Base-by-base conservation (phyloP, 2,113 vertebrate genomes). In the Gopherus evgoodei region DNA sequence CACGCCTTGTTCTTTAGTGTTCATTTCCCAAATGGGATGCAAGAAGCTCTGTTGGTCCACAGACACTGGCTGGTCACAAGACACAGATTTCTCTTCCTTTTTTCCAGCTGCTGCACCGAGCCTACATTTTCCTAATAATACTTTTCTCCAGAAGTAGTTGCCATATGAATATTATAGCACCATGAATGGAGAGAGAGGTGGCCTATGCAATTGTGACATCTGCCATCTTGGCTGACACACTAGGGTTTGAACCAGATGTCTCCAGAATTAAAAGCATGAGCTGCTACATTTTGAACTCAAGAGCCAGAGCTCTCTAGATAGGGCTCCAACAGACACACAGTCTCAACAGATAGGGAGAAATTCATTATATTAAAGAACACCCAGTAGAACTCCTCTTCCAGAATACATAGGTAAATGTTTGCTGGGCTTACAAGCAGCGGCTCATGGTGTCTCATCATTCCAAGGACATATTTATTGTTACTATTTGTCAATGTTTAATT, bases 401-500 rank as follows among this genome's bases (percentile, higher is more conserved):
- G 5, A 42, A 25, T 44, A 27, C 3, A 89, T 65, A 89, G 27
- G 42, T 29, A 89, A 93, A 88, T 56, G 86, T 69, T 52, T 76
- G 42, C 75, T 42, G 13, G 80, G 4, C 29, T 86, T 88, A 25
- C 56, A 90, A 19, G 56, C 16, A 83, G 14, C 5, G 47, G 11
- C 24, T 91, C 59, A 65, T 8, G 65, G 27, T 76, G 17, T 80
- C n/a, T 38, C 27, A 10, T 76, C 62, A 5, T 62, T 92, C 35
- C 16, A 87, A 57, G 88, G 19, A 49, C 17, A 21, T 59, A 72
- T 95, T 83, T 27, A 78, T 8, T 52, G 54, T 8, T 57, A 19
- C 76, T 89, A 72, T 90, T 94, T 92, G 72, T 81, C 95, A 95
- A 91, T 3, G 9, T 35, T 75, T 88, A 65, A 44, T 59, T 92